Percentiles rank a stretch among this genome's conserved stretches.
Evolutionary conservation across 2,797 vertebrate species (phyloP).

Genomic region (Sebastolobus altivelis): DNA sequence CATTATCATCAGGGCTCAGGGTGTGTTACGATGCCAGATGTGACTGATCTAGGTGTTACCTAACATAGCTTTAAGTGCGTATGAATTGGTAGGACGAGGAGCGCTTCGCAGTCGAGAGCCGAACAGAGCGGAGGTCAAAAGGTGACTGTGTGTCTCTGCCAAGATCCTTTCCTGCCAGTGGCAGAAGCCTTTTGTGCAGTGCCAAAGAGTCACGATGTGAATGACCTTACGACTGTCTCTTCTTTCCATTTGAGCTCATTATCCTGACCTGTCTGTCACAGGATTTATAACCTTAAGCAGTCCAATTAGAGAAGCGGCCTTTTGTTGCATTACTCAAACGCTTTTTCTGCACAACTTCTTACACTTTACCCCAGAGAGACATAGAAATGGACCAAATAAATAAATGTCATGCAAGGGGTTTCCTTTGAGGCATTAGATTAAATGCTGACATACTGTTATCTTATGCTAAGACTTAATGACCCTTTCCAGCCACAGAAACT

Average conservation of each 20-base stretch:
- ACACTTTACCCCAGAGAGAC: slow-evolving; percentile 2
- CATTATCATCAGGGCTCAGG: slow-evolving; percentile 18
- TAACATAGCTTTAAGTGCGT: slow-evolving; percentile 21
- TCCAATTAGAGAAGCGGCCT: slow-evolving; percentile 48
- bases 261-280: slow-evolving; percentile 40
- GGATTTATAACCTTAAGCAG: slow-evolving; percentile 56
- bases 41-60: slow-evolving; percentile 17
- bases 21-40: slow-evolving; percentile 12
- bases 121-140: slow-evolving; percentile 43
- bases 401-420: slow-evolving; percentile 12
- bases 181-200: slow-evolving; percentile 51
- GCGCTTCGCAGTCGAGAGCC: slow-evolving; percentile 1
- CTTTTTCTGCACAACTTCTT: slow-evolving; percentile 13
- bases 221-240: slow-evolving; percentile 17
- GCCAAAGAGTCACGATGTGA: slow-evolving; percentile 52
- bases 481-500: neutral
- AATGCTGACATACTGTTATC: slow-evolving; percentile 8
- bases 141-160: slow-evolving; percentile 31
- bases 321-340: slow-evolving; percentile 32
- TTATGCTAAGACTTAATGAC: neutral
- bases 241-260: slow-evolving; percentile 58
- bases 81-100: slow-evolving; percentile 10
- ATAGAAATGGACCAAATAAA: slow-evolving; percentile 6
- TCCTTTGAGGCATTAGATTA: slow-evolving; percentile 19
- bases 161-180: slow-evolving; percentile 25